Conservation (phyloP, 1,140 invertebrate genomes). For the Rhopalosiphum maidis region DNA sequence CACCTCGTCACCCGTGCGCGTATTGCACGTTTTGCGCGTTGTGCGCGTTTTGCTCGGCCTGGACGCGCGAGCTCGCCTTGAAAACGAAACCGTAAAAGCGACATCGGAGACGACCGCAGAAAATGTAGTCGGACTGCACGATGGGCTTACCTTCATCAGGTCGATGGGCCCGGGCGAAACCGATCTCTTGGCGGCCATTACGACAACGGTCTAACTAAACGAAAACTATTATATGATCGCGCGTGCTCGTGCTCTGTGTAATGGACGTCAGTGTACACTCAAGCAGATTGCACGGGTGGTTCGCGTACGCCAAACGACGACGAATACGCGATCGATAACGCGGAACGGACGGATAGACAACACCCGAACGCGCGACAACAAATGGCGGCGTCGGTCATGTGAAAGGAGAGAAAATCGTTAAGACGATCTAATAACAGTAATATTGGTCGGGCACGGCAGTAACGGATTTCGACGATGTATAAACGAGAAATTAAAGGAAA, state of each 20-base stretch:
- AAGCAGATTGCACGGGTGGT: neutral
- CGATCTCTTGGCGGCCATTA: neutral
- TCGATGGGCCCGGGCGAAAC: neutral
- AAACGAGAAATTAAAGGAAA: neutral
- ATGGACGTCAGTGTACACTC: neutral
- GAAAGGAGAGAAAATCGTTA: neutral
- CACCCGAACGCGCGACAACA: neutral
- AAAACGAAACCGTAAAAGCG: neutral
- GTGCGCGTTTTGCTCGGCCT: neutral
- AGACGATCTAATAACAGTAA: neutral
- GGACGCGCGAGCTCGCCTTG: too few relatives aligned
- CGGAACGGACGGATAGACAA: neutral
- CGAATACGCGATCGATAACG: neutral
- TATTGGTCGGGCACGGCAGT: too few relatives aligned
- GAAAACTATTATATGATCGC: neutral
- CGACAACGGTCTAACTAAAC: neutral
- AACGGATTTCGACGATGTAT: neutral
- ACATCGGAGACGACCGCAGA: too few relatives aligned
- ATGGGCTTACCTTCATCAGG: conserved; percentile 24
- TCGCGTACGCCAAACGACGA: neutral
- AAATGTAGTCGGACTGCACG: neutral
- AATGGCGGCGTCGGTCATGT: neutral
- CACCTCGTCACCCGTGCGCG: neutral
- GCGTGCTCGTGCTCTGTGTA: neutral
- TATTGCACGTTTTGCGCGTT: neutral